A percentile compares a stretch with the other conserved stretches of the same genome.
Evolutionary conservation across 2,113 vertebrate species (phyloP).

Genomic region (Mungos mungo): DNA sequence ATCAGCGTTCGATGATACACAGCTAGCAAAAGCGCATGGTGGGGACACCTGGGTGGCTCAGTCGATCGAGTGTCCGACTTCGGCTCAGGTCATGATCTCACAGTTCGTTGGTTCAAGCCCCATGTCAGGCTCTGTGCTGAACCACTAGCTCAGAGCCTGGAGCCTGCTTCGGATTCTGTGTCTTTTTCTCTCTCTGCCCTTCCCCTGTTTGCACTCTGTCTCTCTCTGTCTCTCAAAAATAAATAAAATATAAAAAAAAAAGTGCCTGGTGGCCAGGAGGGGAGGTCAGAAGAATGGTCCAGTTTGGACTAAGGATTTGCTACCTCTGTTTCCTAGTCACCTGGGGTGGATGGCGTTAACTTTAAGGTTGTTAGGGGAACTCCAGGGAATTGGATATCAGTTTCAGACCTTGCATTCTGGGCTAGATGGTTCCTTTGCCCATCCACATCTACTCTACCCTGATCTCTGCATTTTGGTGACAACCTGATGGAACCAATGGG

Average conservation of each 20-base stretch:
- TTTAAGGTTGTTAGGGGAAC: background rate
- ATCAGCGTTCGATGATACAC: background rate
- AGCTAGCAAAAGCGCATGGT: background rate
- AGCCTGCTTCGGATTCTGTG: too few relatives aligned
- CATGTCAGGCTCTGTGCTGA: too few relatives aligned
- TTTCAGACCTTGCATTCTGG: background rate
- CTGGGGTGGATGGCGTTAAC: background rate
- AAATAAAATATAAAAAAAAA: too few relatives aligned
- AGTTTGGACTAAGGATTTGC: background rate
- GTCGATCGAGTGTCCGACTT: too few relatives aligned
- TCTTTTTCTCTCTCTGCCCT: too few relatives aligned
- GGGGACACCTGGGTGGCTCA: too few relatives aligned
- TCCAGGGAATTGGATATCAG: background rate
- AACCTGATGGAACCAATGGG: background rate
- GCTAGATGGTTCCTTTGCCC: background rate
- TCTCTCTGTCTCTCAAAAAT: too few relatives aligned
- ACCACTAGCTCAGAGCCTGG: too few relatives aligned
- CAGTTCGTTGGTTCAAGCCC: too few relatives aligned
- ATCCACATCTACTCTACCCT: background rate
- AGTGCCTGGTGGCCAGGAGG: too few relatives aligned
- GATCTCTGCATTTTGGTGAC: background rate
- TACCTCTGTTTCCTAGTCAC: background rate
- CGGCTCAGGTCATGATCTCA: too few relatives aligned
- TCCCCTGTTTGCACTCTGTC: too few relatives aligned
- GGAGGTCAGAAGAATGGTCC: background rate